These are phyloP conservation scores for Chromoteleia sp. DNA, from an alignment of 2,888 invertebrate species.

Conservation along the genomic window DNA sequence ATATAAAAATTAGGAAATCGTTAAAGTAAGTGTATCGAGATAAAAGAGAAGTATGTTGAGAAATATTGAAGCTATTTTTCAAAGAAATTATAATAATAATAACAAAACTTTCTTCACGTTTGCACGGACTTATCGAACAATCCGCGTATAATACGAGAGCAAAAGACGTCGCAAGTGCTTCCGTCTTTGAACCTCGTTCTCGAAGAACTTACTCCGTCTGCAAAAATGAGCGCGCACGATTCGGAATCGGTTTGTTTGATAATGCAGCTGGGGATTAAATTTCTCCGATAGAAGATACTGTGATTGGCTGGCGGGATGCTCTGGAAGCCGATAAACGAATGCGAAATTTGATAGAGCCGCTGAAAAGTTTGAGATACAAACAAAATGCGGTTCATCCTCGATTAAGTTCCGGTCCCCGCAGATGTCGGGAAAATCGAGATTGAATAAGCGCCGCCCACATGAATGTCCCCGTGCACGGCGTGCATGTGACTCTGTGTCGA, in stretches of 20 bases:
- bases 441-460: constrained; percentile 67
- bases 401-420: constrained; percentile 62
- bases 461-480: constrained; percentile 50
- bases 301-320: constrained; percentile 43
- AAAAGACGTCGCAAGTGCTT: too few species aligned
- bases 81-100: too few species aligned
- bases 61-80: too few species aligned
- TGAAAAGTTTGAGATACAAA: constrained; percentile 61
- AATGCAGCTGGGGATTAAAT: constrained; percentile 33
- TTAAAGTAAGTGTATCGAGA: too few species aligned
- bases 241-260: constrained; percentile 13
- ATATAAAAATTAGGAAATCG: too few species aligned
- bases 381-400: constrained; percentile 64
- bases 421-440: constrained; percentile 66
- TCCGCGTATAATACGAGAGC: too few species aligned
- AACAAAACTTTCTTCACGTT: too few species aligned
- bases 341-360: constrained; percentile 56
- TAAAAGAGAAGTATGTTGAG: too few species aligned
- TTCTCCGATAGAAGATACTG: constrained; percentile 19
- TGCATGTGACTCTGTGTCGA: constrained; percentile 65
- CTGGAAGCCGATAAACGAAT: constrained; percentile 52
- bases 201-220: too few species aligned
- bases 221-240: not conserved
- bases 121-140: too few species aligned
- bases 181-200: too few species aligned